Conservation (phyloP, 2,797 vertebrate genomes). For the Tragopan temminckii region DNA sequence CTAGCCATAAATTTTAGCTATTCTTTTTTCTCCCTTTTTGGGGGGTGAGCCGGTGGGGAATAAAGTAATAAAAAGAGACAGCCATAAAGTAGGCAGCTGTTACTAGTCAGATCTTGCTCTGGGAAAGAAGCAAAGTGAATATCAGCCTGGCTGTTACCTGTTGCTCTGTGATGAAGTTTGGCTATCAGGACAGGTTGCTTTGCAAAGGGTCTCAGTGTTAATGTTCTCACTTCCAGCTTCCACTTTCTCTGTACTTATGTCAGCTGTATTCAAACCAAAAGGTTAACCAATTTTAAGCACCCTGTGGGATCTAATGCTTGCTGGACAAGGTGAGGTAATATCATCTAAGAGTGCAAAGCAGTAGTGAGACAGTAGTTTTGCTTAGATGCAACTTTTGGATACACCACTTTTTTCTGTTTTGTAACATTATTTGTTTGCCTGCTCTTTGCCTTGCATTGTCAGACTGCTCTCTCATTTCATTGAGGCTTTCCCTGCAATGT, state of each 20-base stretch:
- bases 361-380: background rate
- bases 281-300: background rate
- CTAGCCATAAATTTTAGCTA: conserved; percentile 78
- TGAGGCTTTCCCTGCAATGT: background rate
- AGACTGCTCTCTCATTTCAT: background rate
- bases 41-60: conserved; percentile 46
- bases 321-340: background rate
- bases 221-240: background rate
- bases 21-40: conserved; percentile 42
- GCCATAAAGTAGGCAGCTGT: conserved; percentile 77
- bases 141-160: conserved; percentile 58
- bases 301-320: background rate
- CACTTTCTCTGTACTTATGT: background rate
- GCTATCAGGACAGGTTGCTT: background rate
- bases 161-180: background rate
- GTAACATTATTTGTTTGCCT: background rate
- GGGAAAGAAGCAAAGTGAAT: conserved; percentile 43
- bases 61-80: conserved; percentile 75
- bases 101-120: conserved; percentile 58
- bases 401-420: background rate
- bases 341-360: background rate
- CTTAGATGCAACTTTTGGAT: background rate
- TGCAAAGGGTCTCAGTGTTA: background rate
- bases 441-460: background rate
- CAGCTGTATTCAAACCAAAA: background rate